phyloP scores from a whole-genome alignment of 2,888 invertebrate genomes.

The Acanthoscelides obtectus region DNA sequence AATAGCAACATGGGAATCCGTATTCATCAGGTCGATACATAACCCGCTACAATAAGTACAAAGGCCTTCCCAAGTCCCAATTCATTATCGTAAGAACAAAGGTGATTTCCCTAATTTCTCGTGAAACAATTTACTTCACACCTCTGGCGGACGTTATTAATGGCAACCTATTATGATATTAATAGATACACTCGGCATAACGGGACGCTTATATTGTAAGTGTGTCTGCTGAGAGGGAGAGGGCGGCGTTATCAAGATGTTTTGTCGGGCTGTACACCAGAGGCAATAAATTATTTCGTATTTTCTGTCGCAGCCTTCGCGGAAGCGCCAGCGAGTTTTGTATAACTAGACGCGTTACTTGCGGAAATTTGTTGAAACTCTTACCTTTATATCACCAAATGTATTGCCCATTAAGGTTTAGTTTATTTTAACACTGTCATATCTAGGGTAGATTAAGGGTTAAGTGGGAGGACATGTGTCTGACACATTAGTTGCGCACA shows the following conservation, averaged over 20 bases:
- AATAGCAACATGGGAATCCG: background rate
- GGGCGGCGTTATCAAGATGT: background rate
- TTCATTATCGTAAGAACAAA: background rate
- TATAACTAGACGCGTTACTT: too few species aligned
- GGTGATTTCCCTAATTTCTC: background rate
- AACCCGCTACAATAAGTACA: background rate
- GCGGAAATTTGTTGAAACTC: too few species aligned
- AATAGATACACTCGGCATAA: background rate
- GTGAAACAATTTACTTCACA: background rate
- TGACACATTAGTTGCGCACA: too few species aligned
- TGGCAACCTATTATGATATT: background rate
- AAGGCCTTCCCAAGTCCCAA: background rate
- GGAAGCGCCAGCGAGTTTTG: too few species aligned
- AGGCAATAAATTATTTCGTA: background rate
- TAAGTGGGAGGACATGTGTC: too few species aligned
- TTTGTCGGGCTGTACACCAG: background rate
- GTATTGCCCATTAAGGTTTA: too few species aligned
- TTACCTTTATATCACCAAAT: too few species aligned
- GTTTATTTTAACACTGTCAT: too few species aligned
- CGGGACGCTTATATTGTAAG: background rate
- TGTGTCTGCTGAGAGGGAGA: background rate
- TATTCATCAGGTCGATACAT: background rate
- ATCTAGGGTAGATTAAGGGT: too few species aligned
- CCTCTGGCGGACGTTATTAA: background rate
- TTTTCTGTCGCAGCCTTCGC: background rate